Evolutionary conservation across 2,888 invertebrate genomes (phyloP).

Genomic region (Oithona nana): DNA sequence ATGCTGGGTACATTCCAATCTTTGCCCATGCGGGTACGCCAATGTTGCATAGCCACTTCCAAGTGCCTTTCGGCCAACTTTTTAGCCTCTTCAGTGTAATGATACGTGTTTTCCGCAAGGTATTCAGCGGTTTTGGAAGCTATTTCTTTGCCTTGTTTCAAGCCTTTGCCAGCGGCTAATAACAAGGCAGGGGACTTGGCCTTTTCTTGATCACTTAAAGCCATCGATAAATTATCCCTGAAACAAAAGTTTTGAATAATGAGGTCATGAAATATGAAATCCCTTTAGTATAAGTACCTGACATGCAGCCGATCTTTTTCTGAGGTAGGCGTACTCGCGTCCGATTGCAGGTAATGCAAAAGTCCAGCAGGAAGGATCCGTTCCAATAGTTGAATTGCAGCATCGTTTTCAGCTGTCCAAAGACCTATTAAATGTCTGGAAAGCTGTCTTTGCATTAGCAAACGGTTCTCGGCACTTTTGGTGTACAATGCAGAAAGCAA

Average conservation of each 20-base stretch:
- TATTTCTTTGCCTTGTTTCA: slow-evolving; percentile 19
- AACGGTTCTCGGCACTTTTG: slow-evolving; percentile 36
- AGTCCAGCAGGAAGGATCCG: slow-evolving; percentile 86
- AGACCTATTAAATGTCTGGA: slow-evolving; percentile 82
- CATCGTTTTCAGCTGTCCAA: slow-evolving; percentile 87
- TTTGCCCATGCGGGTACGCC: slow-evolving; percentile 43
- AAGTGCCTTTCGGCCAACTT: slow-evolving; percentile 65
- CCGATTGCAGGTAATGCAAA: slow-evolving; percentile 66
- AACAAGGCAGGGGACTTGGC: slow-evolving; percentile 27
- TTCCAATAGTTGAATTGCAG: slow-evolving; percentile 63
- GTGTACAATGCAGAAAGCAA: slow-evolving; percentile 74
- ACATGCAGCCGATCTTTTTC: slow-evolving; percentile 33
- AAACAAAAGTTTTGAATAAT: too few relatives aligned
- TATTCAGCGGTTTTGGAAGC: slow-evolving; percentile 31
- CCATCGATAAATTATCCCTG: slow-evolving; percentile 88
- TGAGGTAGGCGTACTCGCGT: slow-evolving; percentile 50
- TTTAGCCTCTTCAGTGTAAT: slow-evolving; percentile 23
- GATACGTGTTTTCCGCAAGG: slow-evolving; percentile 2
- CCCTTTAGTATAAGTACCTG: too few relatives aligned
- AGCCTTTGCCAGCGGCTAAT: slow-evolving; percentile 47
- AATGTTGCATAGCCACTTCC: slow-evolving; percentile 52
- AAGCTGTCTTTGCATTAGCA: slow-evolving; percentile 70
- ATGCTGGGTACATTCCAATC: slow-evolving; percentile 26
- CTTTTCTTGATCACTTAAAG: slow-evolving; percentile 49
- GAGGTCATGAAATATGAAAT: too few relatives aligned